These are phyloP conservation scores for Campopleginae sp. DNA, from an alignment of 2,888 invertebrate species.

Conservation along the genomic window DNA sequence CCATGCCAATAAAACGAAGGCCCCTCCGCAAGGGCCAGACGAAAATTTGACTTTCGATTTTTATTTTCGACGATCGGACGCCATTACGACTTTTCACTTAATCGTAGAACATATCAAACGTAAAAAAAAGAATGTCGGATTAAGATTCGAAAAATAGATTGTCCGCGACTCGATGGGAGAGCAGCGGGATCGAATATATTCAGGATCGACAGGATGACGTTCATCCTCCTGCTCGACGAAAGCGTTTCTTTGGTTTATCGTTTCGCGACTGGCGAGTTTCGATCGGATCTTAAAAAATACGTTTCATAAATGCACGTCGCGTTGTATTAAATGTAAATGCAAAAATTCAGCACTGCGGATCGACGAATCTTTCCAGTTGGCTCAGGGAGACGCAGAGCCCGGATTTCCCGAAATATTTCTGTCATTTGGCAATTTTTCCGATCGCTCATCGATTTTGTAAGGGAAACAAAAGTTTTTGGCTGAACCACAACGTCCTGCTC, in stretches of 20 bases:
- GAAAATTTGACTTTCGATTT: no score
- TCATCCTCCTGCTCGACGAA: constrained; percentile 55
- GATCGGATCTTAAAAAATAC: constrained; percentile 35
- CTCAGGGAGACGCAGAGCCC: not conserved
- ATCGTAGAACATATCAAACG: constrained; percentile 31
- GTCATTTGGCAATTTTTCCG: not conserved
- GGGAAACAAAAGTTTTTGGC: not conserved
- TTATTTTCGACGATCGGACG: no score
- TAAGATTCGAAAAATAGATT: constrained; percentile 46
- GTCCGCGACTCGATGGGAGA: constrained; percentile 23
- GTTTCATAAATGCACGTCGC: not conserved
- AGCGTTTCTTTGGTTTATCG: constrained; percentile 39
- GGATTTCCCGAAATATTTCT: not conserved
- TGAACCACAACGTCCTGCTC: not conserved
- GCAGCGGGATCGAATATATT: constrained; percentile 42
- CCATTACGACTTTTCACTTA: constrained; percentile 4
- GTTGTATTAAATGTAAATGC: not conserved
- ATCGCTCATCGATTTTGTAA: not conserved
- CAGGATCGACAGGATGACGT: constrained; percentile 43
- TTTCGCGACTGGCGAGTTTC: constrained; percentile 14
- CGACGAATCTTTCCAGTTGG: not conserved
- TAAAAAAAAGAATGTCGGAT: constrained; percentile 34
- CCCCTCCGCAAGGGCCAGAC: no score
- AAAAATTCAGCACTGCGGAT: not conserved
- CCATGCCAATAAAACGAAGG: not conserved